Percentiles rank a stretch among this genome's conserved stretches.
Conservation (phyloP, 2,797 vertebrate species). For the Acanthornis magna region DNA sequence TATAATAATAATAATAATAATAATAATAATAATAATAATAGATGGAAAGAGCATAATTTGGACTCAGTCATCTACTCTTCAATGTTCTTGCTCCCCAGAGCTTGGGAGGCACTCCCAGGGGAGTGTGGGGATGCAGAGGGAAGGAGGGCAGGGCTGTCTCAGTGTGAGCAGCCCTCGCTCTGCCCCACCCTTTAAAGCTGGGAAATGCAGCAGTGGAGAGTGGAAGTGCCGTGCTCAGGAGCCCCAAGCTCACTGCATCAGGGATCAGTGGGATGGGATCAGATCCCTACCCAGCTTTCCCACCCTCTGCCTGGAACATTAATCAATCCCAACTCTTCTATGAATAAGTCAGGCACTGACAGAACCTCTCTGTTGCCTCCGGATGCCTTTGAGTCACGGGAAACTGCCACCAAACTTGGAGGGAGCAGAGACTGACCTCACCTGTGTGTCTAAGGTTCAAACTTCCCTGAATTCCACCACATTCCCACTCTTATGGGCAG, state of each 20-base stretch:
- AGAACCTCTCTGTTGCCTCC: not conserved
- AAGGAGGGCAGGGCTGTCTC: not conserved
- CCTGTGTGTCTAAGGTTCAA: not conserved
- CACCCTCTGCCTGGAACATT: not conserved
- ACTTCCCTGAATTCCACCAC: not conserved
- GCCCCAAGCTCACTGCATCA: not conserved
- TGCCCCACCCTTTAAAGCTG: rapidly evolving
- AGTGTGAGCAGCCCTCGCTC: not conserved
- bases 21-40: not conserved
- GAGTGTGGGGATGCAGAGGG: not conserved
- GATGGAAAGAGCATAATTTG: not conserved
- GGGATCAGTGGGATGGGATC: too few species aligned
- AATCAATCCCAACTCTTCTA: not conserved
- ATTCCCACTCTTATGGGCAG: not conserved
- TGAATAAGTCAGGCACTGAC: rapidly evolving
- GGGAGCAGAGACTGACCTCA: not conserved
- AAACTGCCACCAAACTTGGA: not conserved
- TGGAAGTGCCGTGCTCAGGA: not conserved
- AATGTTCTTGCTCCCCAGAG: not conserved
- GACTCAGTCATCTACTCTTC: not conserved
- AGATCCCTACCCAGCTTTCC: rapidly evolving
- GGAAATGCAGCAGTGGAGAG: not conserved
- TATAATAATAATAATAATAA: not conserved
- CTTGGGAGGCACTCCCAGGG: not conserved
- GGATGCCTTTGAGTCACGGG: not conserved